These are phyloP conservation scores for Dascyllus trimaculatus DNA, from an alignment of 2,113 vertebrate species.

Conservation along the genomic window DNA sequence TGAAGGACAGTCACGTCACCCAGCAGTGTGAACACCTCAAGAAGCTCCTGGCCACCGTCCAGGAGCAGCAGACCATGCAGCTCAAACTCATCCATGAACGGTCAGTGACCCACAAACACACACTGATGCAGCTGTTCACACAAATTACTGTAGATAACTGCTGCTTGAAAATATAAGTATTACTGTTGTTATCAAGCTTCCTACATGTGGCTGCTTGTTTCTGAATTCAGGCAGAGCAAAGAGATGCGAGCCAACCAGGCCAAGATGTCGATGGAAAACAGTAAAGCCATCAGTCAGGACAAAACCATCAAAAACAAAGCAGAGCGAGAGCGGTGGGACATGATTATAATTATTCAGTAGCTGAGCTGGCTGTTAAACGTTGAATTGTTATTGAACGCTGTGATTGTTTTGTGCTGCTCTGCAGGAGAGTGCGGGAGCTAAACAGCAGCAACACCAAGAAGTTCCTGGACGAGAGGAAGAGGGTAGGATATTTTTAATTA, in stretches of 20 bases:
- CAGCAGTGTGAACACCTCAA: slow-evolving; percentile 96
- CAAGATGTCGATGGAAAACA: slow-evolving; percentile 99
- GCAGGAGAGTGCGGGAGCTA: slow-evolving; percentile 95
- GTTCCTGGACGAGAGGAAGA: slow-evolving; percentile 97
- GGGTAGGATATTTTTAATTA: slow-evolving; percentile 85
- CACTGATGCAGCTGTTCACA: background rate
- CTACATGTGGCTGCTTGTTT: slow-evolving; percentile 4
- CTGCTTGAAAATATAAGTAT: too few species aligned
- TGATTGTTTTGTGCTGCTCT: background rate
- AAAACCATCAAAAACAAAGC: slow-evolving; percentile 99
- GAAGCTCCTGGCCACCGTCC: slow-evolving; percentile 90
- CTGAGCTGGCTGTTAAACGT: background rate
- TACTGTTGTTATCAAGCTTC: background rate
- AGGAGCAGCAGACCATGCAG: slow-evolving; percentile 95
- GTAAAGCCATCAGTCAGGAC: slow-evolving; percentile 99
- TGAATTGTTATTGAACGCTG: background rate
- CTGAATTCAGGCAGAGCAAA: slow-evolving; percentile 91
- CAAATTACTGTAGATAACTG: background rate
- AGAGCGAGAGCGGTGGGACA: slow-evolving; percentile 93
- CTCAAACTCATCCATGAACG: slow-evolving; percentile 96
- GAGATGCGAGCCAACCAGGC: slow-evolving; percentile 98
- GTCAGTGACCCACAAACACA: slow-evolving; percentile 75
- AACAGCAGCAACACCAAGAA: slow-evolving; percentile 99
- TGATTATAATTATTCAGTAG: background rate
- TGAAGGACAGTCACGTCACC: slow-evolving; percentile 92